These are phyloP conservation scores for Neoarius graeffei DNA, from an alignment of 2,113 vertebrate species.

Conservation along the genomic window DNA sequence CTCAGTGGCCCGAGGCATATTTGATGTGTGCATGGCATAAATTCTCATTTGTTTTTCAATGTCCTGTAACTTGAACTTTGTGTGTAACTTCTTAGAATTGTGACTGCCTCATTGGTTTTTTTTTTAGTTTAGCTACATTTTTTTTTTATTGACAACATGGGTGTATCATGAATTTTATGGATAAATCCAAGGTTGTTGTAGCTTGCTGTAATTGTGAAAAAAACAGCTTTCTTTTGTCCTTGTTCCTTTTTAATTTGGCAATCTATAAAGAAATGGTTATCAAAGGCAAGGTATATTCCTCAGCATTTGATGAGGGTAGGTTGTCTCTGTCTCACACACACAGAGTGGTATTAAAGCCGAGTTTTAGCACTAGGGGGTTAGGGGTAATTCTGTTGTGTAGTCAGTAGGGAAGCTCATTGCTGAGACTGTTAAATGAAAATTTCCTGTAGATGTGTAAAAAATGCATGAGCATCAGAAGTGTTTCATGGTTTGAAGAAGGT, in stretches of 20 bases:
- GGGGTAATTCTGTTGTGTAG: conserved; percentile 47
- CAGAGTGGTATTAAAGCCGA: conserved; percentile 32
- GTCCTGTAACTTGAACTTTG: conserved; percentile 28
- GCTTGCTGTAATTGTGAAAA: neutral
- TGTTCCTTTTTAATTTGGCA: neutral
- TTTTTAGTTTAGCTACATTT: neutral
- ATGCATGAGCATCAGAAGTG: conserved; percentile 59
- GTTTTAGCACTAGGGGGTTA: conserved; percentile 38
- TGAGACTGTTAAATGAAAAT: conserved; percentile 57
- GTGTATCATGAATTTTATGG: neutral
- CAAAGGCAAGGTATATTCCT: neutral
- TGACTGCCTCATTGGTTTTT: neutral
- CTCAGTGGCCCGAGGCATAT: conserved; percentile 34
- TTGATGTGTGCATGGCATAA: conserved; percentile 28
- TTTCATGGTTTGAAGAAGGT: conserved; percentile 53
- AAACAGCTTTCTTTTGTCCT: neutral
- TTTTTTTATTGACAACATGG: neutral
- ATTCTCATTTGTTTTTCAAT: conserved; percentile 36
- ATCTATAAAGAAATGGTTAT: neutral
- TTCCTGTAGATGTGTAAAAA: conserved; percentile 63
- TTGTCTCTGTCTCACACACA: neutral
- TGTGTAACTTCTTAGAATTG: conserved; percentile 4
- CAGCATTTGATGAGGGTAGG: conserved; percentile 12
- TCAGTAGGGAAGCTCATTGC: conserved; percentile 49
- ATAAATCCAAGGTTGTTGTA: neutral